phyloP scores from a whole-genome alignment of 2,113 vertebrate species.

The Cnemophilus loriae region DNA sequence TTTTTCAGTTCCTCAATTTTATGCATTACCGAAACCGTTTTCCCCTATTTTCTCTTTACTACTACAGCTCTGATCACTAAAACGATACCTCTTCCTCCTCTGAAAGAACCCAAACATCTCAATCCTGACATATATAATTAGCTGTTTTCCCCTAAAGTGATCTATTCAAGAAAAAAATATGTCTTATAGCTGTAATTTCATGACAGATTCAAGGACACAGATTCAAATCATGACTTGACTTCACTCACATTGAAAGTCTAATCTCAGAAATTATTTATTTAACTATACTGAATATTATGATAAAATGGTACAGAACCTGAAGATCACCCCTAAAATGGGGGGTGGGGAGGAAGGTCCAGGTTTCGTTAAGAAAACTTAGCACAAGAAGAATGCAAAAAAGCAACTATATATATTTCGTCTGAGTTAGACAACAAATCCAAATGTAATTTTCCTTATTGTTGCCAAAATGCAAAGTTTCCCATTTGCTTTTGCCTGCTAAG shows the following conservation, averaged over 20 bases:
- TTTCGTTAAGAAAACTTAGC: neutral
- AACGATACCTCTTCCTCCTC: neutral
- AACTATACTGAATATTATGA: neutral
- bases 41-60: neutral
- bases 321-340: neutral
- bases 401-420: neutral
- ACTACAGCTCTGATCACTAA: conserved; percentile 11
- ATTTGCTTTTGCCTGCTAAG: neutral
- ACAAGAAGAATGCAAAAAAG: neutral
- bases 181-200: neutral
- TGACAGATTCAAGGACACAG: neutral
- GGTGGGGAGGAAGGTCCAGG: accelerated
- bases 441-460: neutral
- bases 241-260: neutral
- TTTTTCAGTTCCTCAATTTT: conserved; percentile 12
- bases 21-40: neutral
- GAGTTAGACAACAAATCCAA: neutral
- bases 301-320: neutral
- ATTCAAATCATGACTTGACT: neutral
- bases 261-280: neutral
- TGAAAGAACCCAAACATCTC: neutral
- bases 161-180: neutral
- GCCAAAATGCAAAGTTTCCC: neutral
- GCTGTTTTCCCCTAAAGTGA: neutral
- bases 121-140: neutral